phyloP scores from a whole-genome alignment of 2,888 invertebrate species.

The Nudaria mundana region DNA sequence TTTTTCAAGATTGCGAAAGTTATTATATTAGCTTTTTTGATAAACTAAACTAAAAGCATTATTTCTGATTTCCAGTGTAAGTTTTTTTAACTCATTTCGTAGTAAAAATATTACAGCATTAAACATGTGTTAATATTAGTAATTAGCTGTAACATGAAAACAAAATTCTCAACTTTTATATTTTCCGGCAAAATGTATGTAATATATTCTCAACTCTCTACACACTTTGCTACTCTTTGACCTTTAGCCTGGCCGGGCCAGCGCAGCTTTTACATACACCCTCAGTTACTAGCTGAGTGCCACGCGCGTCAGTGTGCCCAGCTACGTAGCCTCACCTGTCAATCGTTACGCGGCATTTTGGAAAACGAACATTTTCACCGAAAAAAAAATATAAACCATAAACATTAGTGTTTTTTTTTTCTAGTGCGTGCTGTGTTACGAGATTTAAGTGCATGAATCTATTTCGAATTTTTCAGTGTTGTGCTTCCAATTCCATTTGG shows the following conservation, averaged over 20 bases:
- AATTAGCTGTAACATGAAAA: too few relatives aligned
- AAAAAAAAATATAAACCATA: conserved; percentile 18
- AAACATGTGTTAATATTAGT: too few relatives aligned
- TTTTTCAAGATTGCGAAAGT: too few relatives aligned
- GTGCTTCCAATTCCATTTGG: conserved; percentile 31
- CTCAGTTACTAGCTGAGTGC: conserved; percentile 67
- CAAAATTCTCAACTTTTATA: too few relatives aligned
- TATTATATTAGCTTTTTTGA: too few relatives aligned
- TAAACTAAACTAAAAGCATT: too few relatives aligned
- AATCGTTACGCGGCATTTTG: conserved; percentile 42
- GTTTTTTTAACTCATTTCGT: too few relatives aligned
- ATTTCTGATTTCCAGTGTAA: too few relatives aligned
- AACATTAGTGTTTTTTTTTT: conserved; percentile 22
- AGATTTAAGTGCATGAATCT: conserved; percentile 22
- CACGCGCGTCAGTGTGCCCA: conserved; percentile 26
- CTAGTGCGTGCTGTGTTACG: conserved; percentile 21
- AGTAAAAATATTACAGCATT: too few relatives aligned
- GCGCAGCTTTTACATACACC: conserved; percentile 62
- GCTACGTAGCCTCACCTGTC: conserved; percentile 10
- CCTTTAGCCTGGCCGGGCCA: conserved; percentile 67
- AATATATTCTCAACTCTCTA: conserved; percentile 20
- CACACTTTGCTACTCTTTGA: conserved; percentile 52
- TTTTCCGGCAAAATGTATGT: conserved; percentile 12
- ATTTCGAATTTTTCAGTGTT: conserved; percentile 25
- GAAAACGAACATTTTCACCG: conserved; percentile 45